Evolutionary conservation across 2,888 invertebrate genomes (phyloP).

Genomic region (Pocota personata): DNA sequence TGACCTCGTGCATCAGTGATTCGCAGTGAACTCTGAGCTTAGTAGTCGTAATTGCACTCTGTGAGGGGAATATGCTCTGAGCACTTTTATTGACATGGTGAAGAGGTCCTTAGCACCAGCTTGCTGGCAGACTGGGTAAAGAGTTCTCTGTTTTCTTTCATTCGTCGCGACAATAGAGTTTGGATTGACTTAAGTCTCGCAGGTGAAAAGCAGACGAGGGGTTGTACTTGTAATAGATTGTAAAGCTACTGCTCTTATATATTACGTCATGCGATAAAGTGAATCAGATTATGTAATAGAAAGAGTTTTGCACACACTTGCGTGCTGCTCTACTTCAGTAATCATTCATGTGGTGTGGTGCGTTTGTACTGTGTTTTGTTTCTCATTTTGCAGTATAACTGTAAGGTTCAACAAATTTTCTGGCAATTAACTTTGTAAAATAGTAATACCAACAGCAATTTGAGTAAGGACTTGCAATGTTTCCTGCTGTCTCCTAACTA

Average conservation of each 20-base stretch:
- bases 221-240: constrained; percentile 4
- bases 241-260: background rate
- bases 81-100: constrained; percentile 18
- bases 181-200: constrained; percentile 27
- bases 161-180: constrained; percentile 19
- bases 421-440: background rate
- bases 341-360: background rate
- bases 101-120: constrained; percentile 58
- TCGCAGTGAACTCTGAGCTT: constrained; percentile 45
- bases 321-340: background rate
- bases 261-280: constrained; percentile 21
- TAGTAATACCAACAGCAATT: background rate
- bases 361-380: background rate
- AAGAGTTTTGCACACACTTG: constrained; percentile 24
- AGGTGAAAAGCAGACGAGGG: background rate
- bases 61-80: constrained; percentile 13
- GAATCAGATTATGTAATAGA: constrained; percentile 15
- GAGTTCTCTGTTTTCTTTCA: constrained; percentile 22
- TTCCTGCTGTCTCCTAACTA: background rate
- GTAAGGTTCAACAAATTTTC: constrained; percentile 7
- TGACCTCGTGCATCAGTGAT: constrained; percentile 72
- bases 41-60: constrained; percentile 50
- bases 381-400: background rate
- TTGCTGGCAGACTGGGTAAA: constrained; percentile 39
- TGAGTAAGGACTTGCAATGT: background rate